Evolutionary conservation across 2,888 invertebrate genomes (phyloP).

Genomic region (Willowsia nigromaculata): DNA sequence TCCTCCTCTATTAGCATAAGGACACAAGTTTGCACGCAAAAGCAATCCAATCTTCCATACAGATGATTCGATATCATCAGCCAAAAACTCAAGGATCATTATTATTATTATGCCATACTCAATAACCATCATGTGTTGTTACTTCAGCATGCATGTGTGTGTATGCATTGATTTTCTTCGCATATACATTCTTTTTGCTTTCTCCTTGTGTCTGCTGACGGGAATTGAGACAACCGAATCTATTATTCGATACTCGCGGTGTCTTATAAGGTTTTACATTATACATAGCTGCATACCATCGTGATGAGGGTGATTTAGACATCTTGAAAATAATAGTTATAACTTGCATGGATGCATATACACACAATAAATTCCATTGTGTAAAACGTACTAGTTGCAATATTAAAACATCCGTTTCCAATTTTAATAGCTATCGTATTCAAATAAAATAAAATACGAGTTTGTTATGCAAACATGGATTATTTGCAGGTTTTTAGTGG

Average conservation of each 20-base stretch:
- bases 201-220: neutral
- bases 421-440: constrained; percentile 66
- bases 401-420: constrained; percentile 35
- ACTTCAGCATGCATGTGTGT: neutral
- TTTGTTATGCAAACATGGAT: constrained; percentile 61
- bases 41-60: constrained; percentile 49
- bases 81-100: constrained; percentile 56
- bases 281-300: neutral
- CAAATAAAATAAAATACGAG: constrained; percentile 61
- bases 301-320: constrained; percentile 22
- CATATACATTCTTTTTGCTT: neutral
- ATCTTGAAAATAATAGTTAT: constrained; percentile 57
- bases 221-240: neutral
- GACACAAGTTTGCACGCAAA: neutral
- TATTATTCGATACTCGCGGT: neutral
- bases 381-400: neutral
- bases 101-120: constrained; percentile 42
- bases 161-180: neutral
- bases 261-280: neutral
- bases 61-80: constrained; percentile 62
- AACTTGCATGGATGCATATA: neutral
- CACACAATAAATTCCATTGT: neutral
- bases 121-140: constrained; percentile 21
- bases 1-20: neutral
- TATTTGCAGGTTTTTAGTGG: constrained; percentile 48